Conservation (phyloP, 2,888 invertebrate species). For the Lamellibrachia satsuma region DNA sequence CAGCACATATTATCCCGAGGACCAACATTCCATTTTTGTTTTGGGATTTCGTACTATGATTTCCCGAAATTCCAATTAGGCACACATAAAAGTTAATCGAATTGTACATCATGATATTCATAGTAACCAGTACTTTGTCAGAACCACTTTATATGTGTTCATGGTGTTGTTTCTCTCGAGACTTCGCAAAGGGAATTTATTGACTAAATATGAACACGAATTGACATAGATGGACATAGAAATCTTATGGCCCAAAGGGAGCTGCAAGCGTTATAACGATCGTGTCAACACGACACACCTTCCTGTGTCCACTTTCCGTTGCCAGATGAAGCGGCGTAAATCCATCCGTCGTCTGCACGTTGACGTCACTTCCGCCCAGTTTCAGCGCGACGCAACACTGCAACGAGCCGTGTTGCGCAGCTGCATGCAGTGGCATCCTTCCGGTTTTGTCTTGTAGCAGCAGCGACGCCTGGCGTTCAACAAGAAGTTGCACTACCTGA, state of each 20-base stretch:
- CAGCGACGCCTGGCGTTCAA: constrained; percentile 13
- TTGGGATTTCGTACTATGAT: too few species aligned
- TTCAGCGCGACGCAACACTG: constrained; percentile 38
- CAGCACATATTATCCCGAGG: too few species aligned
- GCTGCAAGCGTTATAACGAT: not conserved
- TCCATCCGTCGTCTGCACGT: constrained; percentile 38
- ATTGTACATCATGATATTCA: not conserved
- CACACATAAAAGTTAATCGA: too few species aligned
- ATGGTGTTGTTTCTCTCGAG: too few species aligned
- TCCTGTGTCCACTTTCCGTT: constrained; percentile 38
- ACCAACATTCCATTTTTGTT: too few species aligned
- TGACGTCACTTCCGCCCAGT: constrained; percentile 32
- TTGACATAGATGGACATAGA: too few species aligned
- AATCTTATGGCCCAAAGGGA: too few species aligned
- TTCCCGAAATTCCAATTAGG: too few species aligned
- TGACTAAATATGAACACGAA: too few species aligned
- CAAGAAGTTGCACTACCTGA: constrained; percentile 32
- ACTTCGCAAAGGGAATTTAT: too few species aligned
- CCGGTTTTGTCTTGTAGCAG: constrained; percentile 34
- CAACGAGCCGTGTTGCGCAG: constrained; percentile 35
- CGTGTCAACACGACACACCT: constrained; percentile 29
- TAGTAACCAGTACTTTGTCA: not conserved
- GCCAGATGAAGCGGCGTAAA: constrained; percentile 39
- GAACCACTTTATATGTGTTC: too few species aligned
- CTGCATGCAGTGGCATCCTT: constrained; percentile 36